Percentiles rank a stretch among this genome's conserved stretches.
phyloP scores from a whole-genome alignment of 1,140 invertebrate genomes.

The Protaetia brevitarsis region DNA sequence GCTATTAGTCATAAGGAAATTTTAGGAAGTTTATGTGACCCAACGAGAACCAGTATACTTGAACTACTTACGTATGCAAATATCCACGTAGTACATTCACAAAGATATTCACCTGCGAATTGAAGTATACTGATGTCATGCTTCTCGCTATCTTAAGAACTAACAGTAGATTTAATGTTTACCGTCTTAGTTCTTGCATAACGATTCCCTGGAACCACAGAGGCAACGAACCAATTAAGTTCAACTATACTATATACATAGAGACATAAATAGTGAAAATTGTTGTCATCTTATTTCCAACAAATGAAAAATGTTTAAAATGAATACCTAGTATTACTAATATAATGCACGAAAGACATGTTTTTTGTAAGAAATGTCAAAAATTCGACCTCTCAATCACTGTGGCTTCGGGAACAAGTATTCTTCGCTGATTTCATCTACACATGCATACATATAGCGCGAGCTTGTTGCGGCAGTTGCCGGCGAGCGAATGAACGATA shows the following conservation, averaged over 20 bases:
- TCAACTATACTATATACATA: not conserved
- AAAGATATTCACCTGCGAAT: not conserved
- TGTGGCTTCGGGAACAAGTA: too few species aligned
- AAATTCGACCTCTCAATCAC: too few species aligned
- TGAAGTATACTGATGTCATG: not conserved
- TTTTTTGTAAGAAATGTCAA: too few species aligned
- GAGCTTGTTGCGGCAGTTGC: not conserved
- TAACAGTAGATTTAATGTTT: conserved; percentile 15
- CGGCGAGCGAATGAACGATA: conserved; percentile 12
- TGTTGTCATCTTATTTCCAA: too few species aligned
- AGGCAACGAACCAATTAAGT: not conserved
- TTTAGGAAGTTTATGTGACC: not conserved
- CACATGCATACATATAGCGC: conserved; percentile 4
- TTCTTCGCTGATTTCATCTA: not conserved
- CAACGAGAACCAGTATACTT: not conserved
- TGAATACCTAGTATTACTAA: too few species aligned
- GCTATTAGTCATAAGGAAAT: conserved; percentile 1
- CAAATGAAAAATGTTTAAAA: too few species aligned
- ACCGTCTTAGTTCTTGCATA: conserved; percentile 4
- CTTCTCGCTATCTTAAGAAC: not conserved
- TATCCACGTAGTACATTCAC: not conserved
- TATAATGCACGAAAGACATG: too few species aligned
- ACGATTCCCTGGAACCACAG: not conserved
- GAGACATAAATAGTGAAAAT: too few species aligned
- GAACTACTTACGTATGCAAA: not conserved